Conservation (phyloP, 2,888 invertebrate genomes). For the Chironomus tentans region DNA sequence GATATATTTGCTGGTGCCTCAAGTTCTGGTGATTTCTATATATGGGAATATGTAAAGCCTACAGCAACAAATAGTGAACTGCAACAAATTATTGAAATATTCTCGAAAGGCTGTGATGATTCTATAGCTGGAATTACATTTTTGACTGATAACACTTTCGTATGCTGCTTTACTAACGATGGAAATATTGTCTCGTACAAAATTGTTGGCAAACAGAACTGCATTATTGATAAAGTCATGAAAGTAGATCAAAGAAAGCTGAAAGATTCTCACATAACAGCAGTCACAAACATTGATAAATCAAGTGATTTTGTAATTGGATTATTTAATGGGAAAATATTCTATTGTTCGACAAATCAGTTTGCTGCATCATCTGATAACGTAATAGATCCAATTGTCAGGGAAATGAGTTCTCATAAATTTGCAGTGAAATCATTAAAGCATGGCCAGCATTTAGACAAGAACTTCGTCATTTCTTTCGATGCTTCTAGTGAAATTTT, state of each 20-base stretch:
- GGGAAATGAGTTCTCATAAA: slow-evolving; percentile 35
- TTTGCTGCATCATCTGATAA: slow-evolving; percentile 30
- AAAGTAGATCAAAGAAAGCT: slow-evolving; percentile 14
- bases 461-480: slow-evolving; percentile 36
- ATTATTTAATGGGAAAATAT: slow-evolving; percentile 37
- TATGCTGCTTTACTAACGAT: slow-evolving; percentile 36
- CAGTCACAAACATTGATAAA: slow-evolving; percentile 33
- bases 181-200: slow-evolving; percentile 37
- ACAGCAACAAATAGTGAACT: not conserved
- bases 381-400: slow-evolving; percentile 28
- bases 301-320: slow-evolving; percentile 36
- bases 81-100: slow-evolving; percentile 34
- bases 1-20: slow-evolving; percentile 38
- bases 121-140: slow-evolving; percentile 38
- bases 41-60: slow-evolving; percentile 35
- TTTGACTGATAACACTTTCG: slow-evolving; percentile 34
- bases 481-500: slow-evolving; percentile 40
- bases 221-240: slow-evolving; percentile 33
- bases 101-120: slow-evolving; percentile 34
- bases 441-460: slow-evolving; percentile 32
- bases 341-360: slow-evolving; percentile 33
- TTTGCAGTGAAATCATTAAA: slow-evolving; percentile 36
- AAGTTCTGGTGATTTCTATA: slow-evolving; percentile 34
- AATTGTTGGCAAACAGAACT: slow-evolving; percentile 31
- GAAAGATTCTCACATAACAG: slow-evolving; percentile 32